phyloP scores from a whole-genome alignment of 2,797 vertebrate genomes.

The Muscicapa comitata region DNA sequence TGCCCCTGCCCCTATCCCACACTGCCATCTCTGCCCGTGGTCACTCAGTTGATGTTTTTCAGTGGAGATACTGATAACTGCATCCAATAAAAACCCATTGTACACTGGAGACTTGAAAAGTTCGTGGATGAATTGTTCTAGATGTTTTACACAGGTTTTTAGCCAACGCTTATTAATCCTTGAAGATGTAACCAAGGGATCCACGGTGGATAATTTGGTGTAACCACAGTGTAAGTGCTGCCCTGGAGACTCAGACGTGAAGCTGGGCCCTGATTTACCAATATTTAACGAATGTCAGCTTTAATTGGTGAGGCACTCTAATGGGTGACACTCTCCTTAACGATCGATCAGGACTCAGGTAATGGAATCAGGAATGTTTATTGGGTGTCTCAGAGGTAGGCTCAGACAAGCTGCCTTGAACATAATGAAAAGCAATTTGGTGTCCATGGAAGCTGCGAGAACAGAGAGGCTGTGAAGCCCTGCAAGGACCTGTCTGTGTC shows the following conservation, averaged over 20 bases:
- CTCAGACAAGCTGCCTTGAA: not conserved
- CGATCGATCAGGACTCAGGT: not conserved
- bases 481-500: not conserved
- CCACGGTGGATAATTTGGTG: not conserved
- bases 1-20: not conserved
- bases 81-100: not conserved
- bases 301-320: conserved; percentile 30
- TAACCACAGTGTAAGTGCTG: not conserved
- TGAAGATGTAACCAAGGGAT: conserved; percentile 26
- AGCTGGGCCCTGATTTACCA: not conserved
- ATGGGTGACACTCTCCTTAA: not conserved
- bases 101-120: not conserved
- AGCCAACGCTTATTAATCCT: not conserved
- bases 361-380: not conserved
- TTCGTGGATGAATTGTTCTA: conserved; percentile 3
- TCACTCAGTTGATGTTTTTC: not conserved
- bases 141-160: not conserved
- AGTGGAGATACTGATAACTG: not conserved
- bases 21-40: not conserved
- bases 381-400: not conserved
- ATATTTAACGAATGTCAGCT: conserved; percentile 10
- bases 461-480: not conserved
- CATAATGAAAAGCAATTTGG: not conserved
- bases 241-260: conserved; percentile 2
- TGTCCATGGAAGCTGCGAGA: not conserved